These are phyloP conservation scores for Tapirus indicus DNA, from an alignment of 2,797 vertebrate genomes.

Conservation along the genomic window DNA sequence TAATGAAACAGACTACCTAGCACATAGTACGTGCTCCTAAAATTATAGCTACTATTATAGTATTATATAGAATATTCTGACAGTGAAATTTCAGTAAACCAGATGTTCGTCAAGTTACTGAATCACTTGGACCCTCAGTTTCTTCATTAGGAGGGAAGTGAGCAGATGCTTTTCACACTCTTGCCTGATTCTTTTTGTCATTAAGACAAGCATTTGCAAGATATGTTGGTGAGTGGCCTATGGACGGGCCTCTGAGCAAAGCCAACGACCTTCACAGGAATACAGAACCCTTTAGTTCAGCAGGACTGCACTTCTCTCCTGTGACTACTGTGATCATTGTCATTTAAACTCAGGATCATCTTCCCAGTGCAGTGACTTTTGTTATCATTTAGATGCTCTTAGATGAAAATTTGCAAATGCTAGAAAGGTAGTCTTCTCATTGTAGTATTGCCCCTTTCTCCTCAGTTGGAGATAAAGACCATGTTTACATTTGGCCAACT, in stretches of 20 bases:
- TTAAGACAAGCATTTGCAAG: not conserved
- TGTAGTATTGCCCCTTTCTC: not conserved
- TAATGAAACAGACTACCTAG: not conserved
- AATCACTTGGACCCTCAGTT: not conserved
- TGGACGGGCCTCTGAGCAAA: not conserved
- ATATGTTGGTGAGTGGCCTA: not conserved
- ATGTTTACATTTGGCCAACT: not conserved
- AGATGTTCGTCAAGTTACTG: not conserved
- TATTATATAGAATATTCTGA: not conserved
- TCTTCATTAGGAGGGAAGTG: not conserved
- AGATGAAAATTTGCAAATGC: not conserved
- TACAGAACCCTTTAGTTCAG: not conserved
- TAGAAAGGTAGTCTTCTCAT: not conserved
- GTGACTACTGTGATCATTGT: not conserved
- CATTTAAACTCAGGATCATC: not conserved
- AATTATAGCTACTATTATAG: not conserved
- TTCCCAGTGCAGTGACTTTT: not conserved
- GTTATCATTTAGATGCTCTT: not conserved
- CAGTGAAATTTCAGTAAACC: constrained; percentile 19
- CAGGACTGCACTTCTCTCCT: not conserved
- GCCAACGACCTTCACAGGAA: not conserved
- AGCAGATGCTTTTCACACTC: not conserved
- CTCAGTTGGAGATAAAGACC: not conserved
- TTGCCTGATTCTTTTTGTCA: not conserved
- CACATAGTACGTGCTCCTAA: not conserved